Evolutionary conservation across 1,140 invertebrate genomes (phyloP).

Genomic region (Scylla paramamosain): DNA sequence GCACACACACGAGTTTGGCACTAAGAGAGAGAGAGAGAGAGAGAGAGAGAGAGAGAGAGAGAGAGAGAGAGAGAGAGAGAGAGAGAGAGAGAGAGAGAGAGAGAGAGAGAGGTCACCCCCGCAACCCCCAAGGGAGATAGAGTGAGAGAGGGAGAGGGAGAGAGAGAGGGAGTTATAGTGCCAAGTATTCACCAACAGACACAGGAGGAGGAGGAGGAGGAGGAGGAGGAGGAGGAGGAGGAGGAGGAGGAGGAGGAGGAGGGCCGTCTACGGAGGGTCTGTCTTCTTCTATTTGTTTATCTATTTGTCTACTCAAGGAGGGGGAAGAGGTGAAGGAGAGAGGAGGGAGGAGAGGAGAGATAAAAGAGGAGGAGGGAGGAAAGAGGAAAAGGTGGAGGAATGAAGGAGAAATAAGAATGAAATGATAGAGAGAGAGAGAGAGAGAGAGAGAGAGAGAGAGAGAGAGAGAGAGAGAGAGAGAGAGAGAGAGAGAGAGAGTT

Average conservation of each 20-base stretch:
- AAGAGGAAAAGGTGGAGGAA: background rate
- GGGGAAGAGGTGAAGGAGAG: background rate
- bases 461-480: conserved; percentile 29
- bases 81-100: background rate
- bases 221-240: background rate
- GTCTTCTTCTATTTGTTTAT: no score
- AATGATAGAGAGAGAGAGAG: background rate
- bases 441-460: background rate
- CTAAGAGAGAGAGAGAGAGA: background rate
- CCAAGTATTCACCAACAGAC: background rate
- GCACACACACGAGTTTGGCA: background rate
- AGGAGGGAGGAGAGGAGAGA: background rate
- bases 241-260: no score
- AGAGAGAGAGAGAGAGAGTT: background rate
- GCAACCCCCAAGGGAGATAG: background rate
- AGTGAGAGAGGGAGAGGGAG: background rate
- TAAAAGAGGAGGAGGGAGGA: background rate
- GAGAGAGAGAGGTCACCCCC: background rate
- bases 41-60: background rate
- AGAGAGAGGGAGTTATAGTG: no score
- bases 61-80: conserved; percentile 29
- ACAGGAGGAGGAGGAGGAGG: background rate
- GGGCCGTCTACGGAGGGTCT: no score
- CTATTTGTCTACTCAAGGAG: background rate
- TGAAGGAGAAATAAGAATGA: background rate